A percentile compares a stretch with the other conserved stretches of the same genome.
phyloP scores from a whole-genome alignment of 2,888 invertebrate species.

The Ennomos erosarius region DNA sequence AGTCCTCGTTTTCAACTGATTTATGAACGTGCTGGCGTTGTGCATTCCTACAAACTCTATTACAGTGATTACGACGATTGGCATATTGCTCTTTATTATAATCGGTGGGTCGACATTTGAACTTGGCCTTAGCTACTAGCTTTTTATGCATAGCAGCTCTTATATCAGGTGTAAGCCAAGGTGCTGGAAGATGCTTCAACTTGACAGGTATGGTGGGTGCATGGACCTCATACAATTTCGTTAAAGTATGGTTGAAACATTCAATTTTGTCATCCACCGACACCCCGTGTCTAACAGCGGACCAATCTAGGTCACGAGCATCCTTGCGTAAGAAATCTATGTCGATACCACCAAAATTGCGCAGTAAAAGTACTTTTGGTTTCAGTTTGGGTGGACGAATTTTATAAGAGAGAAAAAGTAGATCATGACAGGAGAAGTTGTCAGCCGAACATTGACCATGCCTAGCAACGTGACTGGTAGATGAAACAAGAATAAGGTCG shows the following conservation, averaged over 20 bases:
- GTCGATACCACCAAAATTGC: background rate
- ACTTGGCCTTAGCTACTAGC: background rate
- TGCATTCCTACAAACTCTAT: too few relatives aligned
- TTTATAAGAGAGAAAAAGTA: conserved; percentile 2
- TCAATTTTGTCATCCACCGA: background rate
- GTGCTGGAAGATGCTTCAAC: background rate
- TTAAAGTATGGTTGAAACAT: background rate
- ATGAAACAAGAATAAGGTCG: conserved; percentile 16
- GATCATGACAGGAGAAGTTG: conserved; percentile 3
- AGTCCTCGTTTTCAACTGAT: conserved; percentile 9
- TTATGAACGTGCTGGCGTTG: background rate
- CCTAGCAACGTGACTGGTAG: conserved; percentile 9
- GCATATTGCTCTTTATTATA: background rate
- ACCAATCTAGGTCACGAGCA: background rate
- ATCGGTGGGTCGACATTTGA: background rate
- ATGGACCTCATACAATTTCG: background rate
- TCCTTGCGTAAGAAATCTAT: background rate
- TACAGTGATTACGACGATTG: too few relatives aligned
- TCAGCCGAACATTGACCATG: conserved; percentile 18
- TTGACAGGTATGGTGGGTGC: conserved; percentile 3
- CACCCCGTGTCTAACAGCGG: background rate
- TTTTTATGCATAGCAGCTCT: background rate
- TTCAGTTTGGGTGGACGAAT: conserved; percentile 4
- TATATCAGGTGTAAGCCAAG: background rate
- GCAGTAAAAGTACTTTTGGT: background rate